Evolutionary conservation across 2,888 invertebrate genomes (phyloP).

Genomic region (Rambutsinella grinnellia): DNA sequence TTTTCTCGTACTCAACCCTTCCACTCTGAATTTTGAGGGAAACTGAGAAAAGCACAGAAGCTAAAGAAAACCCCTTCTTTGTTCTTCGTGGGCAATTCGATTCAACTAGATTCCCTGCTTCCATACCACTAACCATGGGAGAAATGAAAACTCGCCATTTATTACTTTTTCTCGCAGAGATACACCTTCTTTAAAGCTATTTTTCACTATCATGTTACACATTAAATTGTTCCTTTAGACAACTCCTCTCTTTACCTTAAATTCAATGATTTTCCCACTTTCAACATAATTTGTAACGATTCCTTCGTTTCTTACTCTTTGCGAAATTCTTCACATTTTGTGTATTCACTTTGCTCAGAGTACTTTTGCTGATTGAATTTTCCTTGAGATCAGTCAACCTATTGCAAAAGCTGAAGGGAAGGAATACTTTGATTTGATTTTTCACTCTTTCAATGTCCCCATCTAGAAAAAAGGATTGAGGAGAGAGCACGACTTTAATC

Average conservation of each 20-base stretch:
- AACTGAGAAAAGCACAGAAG: conserved; percentile 11
- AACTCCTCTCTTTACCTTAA: too few relatives aligned
- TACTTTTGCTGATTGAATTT: conserved; percentile 29
- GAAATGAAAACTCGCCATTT: too few relatives aligned
- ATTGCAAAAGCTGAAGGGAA: conserved; percentile 24
- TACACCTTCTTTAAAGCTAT: too few relatives aligned
- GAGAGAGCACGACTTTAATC: conserved; percentile 15
- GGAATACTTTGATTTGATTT: conserved; percentile 44
- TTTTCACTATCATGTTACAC: too few relatives aligned
- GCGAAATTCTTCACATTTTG: background rate
- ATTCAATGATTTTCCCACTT: too few relatives aligned
- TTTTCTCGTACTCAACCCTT: too few relatives aligned
- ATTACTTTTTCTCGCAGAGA: too few relatives aligned
- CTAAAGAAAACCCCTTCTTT: conserved; percentile 9
- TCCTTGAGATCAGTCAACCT: conserved; percentile 8
- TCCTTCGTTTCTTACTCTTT: background rate
- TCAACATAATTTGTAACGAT: background rate
- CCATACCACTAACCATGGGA: too few relatives aligned
- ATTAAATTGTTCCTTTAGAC: too few relatives aligned
- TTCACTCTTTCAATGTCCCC: conserved; percentile 17
- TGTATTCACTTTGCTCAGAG: background rate
- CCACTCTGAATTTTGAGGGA: too few relatives aligned
- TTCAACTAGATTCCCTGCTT: too few relatives aligned
- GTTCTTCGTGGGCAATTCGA: too few relatives aligned
- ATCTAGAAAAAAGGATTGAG: conserved; percentile 19